Base-by-base conservation (phyloP, 2,113 vertebrate genomes). In the Malurus cyaneus region DNA sequence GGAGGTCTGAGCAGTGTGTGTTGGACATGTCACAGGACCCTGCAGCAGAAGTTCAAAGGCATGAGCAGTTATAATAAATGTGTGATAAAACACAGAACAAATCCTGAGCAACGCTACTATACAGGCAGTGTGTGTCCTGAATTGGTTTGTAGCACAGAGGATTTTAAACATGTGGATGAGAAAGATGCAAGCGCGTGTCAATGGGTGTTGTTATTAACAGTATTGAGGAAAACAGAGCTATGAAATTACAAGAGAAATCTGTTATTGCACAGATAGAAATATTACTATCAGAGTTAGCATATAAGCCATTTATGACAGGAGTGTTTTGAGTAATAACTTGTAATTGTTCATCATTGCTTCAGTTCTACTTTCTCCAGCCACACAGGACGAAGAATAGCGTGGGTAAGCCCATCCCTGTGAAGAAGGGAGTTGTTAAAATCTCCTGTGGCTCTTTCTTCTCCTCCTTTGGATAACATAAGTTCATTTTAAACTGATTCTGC, bases 21-120 rank as follows among this genome's bases (percentile, higher is more conserved):
- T 91, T 95, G 85, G 88, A 94, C 88, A 80, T 92, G 93, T 93
- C 92, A 83, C 94, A 96, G 94, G 94, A 91, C 60, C 64, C 73
- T 49, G 66, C 66, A 4, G 2, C 83, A 88, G 73, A 71, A 95
- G 87, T 93, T 95, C 93, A 95, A 96, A 96, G 85, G 79, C 87
- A 72, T 1, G 1, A 96, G 79, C 79, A 81, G 86, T 95, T 92
- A 86, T 50, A 95, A 83, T 86, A 93, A 93, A 95, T 49, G 71
- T 69, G 91, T 93, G 91, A 83, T 91, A 80, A 76, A 96, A 88
- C 3, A 0, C 93, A 96, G 89, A 95, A 69, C 88, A 95, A 94
- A 93, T 95, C 81, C 66, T 8, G 4, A 93, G 86, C 66, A 82
- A 57, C 2, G 47, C 89, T 88, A 84, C 56, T 59, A 62, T 85